Conservation (phyloP, 2,888 invertebrate species). For the Diplazon laetatorius region DNA sequence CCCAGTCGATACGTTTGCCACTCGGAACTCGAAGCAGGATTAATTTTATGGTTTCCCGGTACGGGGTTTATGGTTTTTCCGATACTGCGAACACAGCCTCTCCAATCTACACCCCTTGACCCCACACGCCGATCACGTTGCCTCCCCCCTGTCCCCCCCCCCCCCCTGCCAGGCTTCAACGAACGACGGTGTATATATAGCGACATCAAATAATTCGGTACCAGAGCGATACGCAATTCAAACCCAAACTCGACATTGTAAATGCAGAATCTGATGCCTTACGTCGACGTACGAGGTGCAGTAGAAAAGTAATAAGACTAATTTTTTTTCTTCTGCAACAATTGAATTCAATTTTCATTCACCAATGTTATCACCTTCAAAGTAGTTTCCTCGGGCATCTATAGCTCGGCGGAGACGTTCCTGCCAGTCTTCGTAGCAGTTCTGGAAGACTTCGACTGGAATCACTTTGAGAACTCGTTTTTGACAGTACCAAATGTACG, state of each 20-base stretch:
- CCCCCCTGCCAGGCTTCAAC: background rate
- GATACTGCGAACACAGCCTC: slow-evolving; percentile 51
- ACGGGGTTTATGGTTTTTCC: slow-evolving; percentile 67
- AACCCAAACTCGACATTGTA: background rate
- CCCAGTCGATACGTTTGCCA: slow-evolving; percentile 36
- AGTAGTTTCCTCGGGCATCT: too few relatives aligned
- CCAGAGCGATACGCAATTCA: slow-evolving; percentile 1
- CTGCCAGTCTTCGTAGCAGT: too few relatives aligned
- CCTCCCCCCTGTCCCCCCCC: background rate
- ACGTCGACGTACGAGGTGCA: slow-evolving; percentile 2
- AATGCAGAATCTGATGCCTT: background rate
- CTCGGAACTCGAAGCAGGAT: slow-evolving; percentile 49
- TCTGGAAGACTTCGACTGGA: too few relatives aligned
- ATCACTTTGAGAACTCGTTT: too few relatives aligned
- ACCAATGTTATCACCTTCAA: too few relatives aligned
- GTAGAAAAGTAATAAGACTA: too few relatives aligned
- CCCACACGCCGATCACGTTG: background rate
- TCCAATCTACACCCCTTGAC: background rate
- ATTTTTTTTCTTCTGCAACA: too few relatives aligned
- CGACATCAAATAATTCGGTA: slow-evolving; percentile 5
- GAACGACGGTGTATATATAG: background rate
- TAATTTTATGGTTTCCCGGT: slow-evolving; percentile 65
- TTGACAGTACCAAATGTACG: too few relatives aligned
- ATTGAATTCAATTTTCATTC: too few relatives aligned
- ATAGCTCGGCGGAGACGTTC: too few relatives aligned